phyloP scores from a whole-genome alignment of 2,113 vertebrate genomes.

The Chaetodon auriga region DNA sequence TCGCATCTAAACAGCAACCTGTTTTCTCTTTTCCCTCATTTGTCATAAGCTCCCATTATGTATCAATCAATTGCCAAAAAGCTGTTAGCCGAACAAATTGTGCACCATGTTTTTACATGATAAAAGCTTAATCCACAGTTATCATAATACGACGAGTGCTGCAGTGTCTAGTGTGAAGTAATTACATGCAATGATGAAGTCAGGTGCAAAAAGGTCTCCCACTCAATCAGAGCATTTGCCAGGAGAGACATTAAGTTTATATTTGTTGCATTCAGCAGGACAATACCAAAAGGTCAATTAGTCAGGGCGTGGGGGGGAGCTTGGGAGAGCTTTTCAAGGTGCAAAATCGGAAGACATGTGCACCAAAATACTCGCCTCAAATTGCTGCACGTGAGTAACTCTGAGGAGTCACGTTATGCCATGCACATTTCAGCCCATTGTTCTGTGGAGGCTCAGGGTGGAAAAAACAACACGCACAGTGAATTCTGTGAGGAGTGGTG shows the following conservation, averaged over 20 bases:
- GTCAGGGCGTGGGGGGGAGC: background rate
- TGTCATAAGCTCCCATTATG: slow-evolving; percentile 50
- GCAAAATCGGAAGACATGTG: background rate
- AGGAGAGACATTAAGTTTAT: slow-evolving; percentile 38
- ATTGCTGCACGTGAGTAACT: background rate
- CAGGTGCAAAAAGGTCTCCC: slow-evolving; percentile 50
- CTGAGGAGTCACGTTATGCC: slow-evolving; percentile 1
- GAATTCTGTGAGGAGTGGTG: slow-evolving; percentile 18
- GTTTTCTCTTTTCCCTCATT: slow-evolving; percentile 36
- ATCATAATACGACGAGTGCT: slow-evolving; percentile 28
- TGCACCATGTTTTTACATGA: slow-evolving; percentile 18
- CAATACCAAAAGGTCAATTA: slow-evolving; percentile 30
- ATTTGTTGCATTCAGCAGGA: slow-evolving; percentile 27
- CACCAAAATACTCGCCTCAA: background rate
- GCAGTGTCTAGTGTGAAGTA: slow-evolving; percentile 26
- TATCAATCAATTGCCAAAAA: slow-evolving; percentile 61
- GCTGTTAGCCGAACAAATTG: slow-evolving; percentile 50
- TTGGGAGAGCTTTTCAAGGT: background rate
- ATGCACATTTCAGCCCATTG: background rate
- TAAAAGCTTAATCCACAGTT: slow-evolving; percentile 45
- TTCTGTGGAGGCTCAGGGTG: slow-evolving; percentile 4
- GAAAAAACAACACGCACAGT: too few relatives aligned
- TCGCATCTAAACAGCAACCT: slow-evolving; percentile 32
- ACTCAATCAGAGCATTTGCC: slow-evolving; percentile 32
- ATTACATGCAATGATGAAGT: slow-evolving; percentile 56